Conservation (phyloP, 1,140 invertebrate genomes). For the Centruroides sculpturatus region DNA sequence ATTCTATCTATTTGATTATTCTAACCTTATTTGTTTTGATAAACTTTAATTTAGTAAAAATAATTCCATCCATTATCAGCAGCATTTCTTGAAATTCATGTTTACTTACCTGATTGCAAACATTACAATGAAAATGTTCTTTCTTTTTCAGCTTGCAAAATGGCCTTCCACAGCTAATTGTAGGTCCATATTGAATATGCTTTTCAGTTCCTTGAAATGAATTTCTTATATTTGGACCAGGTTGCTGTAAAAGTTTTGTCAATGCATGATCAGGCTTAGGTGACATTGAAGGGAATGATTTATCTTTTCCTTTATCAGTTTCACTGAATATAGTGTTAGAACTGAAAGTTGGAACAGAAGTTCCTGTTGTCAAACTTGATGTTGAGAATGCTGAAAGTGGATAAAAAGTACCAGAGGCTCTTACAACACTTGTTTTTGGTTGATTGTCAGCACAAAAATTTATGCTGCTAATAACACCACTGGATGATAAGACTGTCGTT, state of each 20-base stretch:
- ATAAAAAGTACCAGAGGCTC: constrained; percentile 83
- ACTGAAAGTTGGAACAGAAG: constrained; percentile 11
- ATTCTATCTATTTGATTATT: no score
- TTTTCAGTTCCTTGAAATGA: constrained; percentile 23
- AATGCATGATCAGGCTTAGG: constrained; percentile 15
- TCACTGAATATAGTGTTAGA: neutral
- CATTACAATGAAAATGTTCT: constrained; percentile 69
- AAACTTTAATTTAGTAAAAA: neutral
- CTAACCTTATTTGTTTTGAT: no score
- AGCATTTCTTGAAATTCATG: neutral
- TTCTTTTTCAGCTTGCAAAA: constrained; percentile 75
- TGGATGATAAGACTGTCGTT: no score
- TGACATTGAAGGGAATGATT: neutral
- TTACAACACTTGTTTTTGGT: constrained; percentile 46
- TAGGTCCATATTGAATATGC: constrained; percentile 31
- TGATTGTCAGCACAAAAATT: neutral
- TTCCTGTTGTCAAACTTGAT: constrained; percentile 8
- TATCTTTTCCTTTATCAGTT: neutral
- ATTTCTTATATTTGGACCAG: constrained; percentile 25
- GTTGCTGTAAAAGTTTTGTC: constrained; percentile 27
- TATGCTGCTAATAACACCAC: no score
- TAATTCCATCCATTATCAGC: neutral
- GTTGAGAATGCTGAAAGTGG: constrained; percentile 45
- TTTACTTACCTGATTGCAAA: constrained; percentile 56
- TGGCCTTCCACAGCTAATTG: constrained; percentile 56